Percentiles rank a stretch among this genome's conserved stretches.
These are phyloP conservation scores for Lasioglossum figueresi DNA, from an alignment of 2,888 invertebrate genomes.

Conservation along the genomic window DNA sequence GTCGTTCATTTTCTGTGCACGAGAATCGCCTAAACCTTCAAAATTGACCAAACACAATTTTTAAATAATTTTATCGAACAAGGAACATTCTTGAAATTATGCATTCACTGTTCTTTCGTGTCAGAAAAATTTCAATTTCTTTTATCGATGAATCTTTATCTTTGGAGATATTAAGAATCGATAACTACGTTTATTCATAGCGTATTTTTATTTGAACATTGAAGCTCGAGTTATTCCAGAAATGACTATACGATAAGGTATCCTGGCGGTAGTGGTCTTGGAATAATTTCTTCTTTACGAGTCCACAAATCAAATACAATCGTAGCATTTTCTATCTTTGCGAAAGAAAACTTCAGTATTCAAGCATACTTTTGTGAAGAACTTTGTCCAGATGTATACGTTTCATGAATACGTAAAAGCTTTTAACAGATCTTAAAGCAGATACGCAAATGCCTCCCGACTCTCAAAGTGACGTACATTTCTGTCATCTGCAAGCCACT, in stretches of 20 bases:
- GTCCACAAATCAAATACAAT: neutral
- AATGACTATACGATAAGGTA: neutral
- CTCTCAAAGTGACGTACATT: constrained; percentile 20
- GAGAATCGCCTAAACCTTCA: neutral
- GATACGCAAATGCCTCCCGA: neutral
- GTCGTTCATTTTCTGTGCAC: neutral
- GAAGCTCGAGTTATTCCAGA: neutral
- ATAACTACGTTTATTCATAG: no score
- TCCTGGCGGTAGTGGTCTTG: neutral
- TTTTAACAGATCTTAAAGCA: neutral
- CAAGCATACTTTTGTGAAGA: neutral
- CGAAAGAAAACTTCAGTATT: neutral
- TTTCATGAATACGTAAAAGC: constrained; percentile 16
- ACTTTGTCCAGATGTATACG: neutral
- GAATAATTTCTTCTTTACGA: neutral
- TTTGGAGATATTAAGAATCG: no score
- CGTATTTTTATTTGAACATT: neutral
- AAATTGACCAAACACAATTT: neutral
- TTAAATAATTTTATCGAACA: neutral
- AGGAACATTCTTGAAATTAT: no score
- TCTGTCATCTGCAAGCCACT: constrained; percentile 4
- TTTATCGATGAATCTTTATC: no score
- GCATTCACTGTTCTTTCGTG: no score
- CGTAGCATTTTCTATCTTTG: neutral
- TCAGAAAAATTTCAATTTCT: no score